phyloP scores from a whole-genome alignment of 1,140 invertebrate genomes.

The Tetragonula clypearis region DNA sequence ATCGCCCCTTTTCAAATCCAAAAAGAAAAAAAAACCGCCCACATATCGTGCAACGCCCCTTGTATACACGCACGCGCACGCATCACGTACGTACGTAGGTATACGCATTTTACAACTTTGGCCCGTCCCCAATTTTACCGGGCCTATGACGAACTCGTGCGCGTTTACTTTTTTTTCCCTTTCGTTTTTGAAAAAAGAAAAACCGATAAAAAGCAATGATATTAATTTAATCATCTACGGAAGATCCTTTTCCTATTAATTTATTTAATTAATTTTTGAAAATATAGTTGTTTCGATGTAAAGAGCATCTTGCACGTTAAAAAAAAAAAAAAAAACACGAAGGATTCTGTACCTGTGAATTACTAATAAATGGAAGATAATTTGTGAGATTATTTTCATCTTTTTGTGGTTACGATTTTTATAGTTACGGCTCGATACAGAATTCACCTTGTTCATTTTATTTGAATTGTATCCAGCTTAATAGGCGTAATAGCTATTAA shows the following conservation, averaged over 20 bases:
- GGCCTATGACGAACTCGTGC: constrained; percentile 16
- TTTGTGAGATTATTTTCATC: not conserved
- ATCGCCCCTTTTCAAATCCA: constrained; percentile 14
- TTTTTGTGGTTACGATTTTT: not conserved
- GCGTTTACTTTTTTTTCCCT: not conserved
- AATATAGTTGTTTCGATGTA: no score
- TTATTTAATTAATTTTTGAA: not conserved
- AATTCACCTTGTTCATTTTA: no score
- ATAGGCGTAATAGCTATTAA: no score
- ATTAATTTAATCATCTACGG: not conserved
- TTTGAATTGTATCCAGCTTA: no score
- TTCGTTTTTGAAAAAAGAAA: not conserved
- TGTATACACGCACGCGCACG: constrained; percentile 36
- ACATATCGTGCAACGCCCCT: constrained; percentile 35
- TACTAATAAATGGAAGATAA: not conserved
- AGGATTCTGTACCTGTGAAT: not conserved
- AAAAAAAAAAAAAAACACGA: no score
- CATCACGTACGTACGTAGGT: not conserved
- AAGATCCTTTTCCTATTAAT: not conserved
- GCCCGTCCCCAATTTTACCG: not conserved
- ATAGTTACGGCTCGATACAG: not conserved
- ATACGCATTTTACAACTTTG: constrained; percentile 23
- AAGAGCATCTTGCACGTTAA: no score
- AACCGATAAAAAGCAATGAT: no score
- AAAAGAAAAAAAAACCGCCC: constrained; percentile 53